phyloP scores from a whole-genome alignment of 2,113 vertebrate genomes.

The Otus sunia region DNA sequence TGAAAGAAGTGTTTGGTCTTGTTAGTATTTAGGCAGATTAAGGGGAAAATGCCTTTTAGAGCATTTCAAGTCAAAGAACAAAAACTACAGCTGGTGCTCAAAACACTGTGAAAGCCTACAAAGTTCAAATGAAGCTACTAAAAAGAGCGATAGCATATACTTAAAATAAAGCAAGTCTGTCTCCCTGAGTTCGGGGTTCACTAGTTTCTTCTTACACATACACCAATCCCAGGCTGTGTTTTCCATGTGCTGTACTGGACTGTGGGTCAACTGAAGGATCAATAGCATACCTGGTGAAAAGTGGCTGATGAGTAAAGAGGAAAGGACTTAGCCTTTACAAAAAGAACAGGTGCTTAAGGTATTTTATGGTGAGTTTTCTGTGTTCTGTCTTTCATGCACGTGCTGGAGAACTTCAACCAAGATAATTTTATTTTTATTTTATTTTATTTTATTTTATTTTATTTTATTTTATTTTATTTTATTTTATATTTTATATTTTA shows the following conservation, averaged over 20 bases:
- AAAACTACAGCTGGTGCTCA: neutral
- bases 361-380: neutral
- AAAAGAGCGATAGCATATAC: neutral
- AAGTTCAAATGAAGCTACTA: neutral
- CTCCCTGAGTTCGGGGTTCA: neutral
- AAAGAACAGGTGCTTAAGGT: neutral
- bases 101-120: neutral
- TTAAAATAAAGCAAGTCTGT: neutral
- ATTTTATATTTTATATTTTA: neutral
- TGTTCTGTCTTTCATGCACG: neutral
- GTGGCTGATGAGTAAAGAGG: neutral
- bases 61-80: neutral
- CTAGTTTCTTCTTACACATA: neutral
- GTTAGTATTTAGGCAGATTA: neutral
- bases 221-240: neutral
- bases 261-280: neutral
- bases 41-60: neutral
- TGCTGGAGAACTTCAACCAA: neutral
- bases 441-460: neutral
- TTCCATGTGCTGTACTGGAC: neutral
- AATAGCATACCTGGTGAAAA: neutral
- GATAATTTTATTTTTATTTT: neutral
- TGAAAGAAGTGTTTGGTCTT: neutral
- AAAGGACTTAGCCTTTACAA: constrained; percentile 36
- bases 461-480: neutral